Base-by-base conservation (phyloP, 23 tunicate species). In the Pegea sp. region DNA sequence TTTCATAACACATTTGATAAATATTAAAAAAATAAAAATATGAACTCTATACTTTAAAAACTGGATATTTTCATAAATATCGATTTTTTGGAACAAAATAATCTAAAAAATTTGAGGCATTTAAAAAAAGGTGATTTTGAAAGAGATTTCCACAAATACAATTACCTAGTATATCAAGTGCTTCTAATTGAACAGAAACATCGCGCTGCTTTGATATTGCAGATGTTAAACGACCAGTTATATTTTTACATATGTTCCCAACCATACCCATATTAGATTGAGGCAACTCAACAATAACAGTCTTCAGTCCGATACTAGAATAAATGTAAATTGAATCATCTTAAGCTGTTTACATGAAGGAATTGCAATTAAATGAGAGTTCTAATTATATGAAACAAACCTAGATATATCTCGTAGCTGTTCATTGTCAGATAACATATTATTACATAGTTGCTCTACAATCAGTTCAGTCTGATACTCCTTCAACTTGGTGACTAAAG, bases 361-460 rank as follows among this genome's bases (percentile, higher is more conserved):
- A n/a, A n/a, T n/a, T n/a, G n/a, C n/a, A n/a, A n/a, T n/a, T n/a
- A n/a, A n/a, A n/a, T n/a, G n/a, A n/a, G n/a, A n/a, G n/a, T n/a
- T n/a, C n/a, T n/a, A n/a, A n/a, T n/a, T n/a, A 38, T 38, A 11
- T 38, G 16, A 38, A 38, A 38, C 46, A 8, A 38, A 79, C 92
- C 92, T 70, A 28, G 95, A 84, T 16, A 73, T 73, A 60, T 74
- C 84, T 20, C 95, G 65, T 0, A 84, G 64, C 53, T 84, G 95
- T 58, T 84, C 95, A 23, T 84, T 84, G n/a, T 84, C 95, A 5
- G 95, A 84, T 8, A 73, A 31, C 95, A 84, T 84, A 42, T 84
- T 84, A 33, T 31, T 73, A 63, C 95, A 84, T 3, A 84, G 63
- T 33, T 77, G 69, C 25, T 84, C 95, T 31, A 84, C 95, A 8